Evolutionary conservation across 1,140 invertebrate genomes (phyloP).

Genomic region (Dolichoris vasculosae): DNA sequence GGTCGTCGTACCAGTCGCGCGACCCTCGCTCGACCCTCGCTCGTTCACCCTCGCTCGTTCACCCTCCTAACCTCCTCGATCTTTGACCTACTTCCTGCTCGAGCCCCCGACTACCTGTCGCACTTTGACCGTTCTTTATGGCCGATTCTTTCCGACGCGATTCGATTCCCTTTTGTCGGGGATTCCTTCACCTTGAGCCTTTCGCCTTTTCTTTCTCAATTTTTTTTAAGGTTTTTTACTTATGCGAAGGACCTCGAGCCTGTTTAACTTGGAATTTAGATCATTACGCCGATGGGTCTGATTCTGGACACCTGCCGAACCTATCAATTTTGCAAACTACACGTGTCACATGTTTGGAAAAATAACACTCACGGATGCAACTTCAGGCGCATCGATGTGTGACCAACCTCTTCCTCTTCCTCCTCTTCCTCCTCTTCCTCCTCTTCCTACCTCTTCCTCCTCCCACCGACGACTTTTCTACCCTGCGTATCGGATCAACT

Average conservation of each 20-base stretch:
- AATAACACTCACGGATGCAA: background rate
- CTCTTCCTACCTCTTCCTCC: no score
- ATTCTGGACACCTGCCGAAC: background rate
- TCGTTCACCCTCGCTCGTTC: background rate
- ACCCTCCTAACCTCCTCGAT: background rate
- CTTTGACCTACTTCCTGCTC: constrained; percentile 3
- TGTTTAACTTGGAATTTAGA: constrained; percentile 11
- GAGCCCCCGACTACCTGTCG: background rate
- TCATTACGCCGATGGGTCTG: background rate
- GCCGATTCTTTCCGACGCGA: no score
- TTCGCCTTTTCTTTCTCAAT: background rate
- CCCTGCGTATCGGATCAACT: no score
- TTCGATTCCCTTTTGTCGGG: no score
- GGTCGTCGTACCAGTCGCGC: constrained; percentile 13
- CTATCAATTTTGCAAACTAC: constrained; percentile 2
- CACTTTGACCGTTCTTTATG: no score
- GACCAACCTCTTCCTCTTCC: no score
- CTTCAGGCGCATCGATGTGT: constrained; percentile 13
- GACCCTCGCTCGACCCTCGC: background rate
- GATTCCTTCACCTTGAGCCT: background rate
- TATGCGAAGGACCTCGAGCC: background rate
- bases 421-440: no score
- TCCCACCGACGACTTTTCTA: no score
- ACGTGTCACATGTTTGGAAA: background rate
- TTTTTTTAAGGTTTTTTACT: background rate